These are phyloP conservation scores for Scortum barcoo DNA, from an alignment of 2,113 vertebrate genomes.

Conservation along the genomic window DNA sequence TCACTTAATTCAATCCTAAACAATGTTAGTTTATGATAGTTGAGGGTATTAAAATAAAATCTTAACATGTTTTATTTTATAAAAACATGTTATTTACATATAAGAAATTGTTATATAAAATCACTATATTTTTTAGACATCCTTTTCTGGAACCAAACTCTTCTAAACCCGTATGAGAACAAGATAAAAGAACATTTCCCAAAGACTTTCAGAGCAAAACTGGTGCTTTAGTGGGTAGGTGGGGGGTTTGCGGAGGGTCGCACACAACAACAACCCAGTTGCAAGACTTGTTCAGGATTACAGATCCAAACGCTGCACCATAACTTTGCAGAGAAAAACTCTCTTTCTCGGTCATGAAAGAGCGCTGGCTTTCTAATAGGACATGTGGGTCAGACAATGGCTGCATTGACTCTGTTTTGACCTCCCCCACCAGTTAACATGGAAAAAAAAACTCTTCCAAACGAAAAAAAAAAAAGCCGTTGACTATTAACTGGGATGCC, in stretches of 20 bases:
- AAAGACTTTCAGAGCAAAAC: slow-evolving; percentile 31
- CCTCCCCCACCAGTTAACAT: slow-evolving; percentile 59
- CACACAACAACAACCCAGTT: slow-evolving; percentile 21
- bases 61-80: not conserved
- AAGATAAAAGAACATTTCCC: slow-evolving; percentile 16
- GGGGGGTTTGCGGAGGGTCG: not conserved
- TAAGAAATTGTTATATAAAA: slow-evolving; percentile 23
- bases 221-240: not conserved
- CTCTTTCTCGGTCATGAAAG: slow-evolving; percentile 16
- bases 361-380: slow-evolving; percentile 38
- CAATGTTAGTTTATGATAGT: slow-evolving; percentile 22
- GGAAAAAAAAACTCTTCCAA: slow-evolving; percentile 36
- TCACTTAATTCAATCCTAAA: slow-evolving; percentile 17
- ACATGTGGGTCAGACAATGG: slow-evolving; percentile 69
- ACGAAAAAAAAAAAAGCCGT: slow-evolving; percentile 53
- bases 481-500: slow-evolving; percentile 75
- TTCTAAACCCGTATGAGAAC: slow-evolving; percentile 66
- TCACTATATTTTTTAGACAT: slow-evolving; percentile 16
- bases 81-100: not conserved
- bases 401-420: slow-evolving; percentile 64
- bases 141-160: slow-evolving; percentile 52
- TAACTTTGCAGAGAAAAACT: slow-evolving; percentile 9
- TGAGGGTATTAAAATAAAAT: slow-evolving; percentile 35
- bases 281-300: slow-evolving; percentile 8
- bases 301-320: slow-evolving; percentile 17